Evolutionary conservation across 2,888 invertebrate genomes (phyloP), one percentile per base, ranked within the genome.

Genomic region (Neocrepidodera transversa): DNA sequence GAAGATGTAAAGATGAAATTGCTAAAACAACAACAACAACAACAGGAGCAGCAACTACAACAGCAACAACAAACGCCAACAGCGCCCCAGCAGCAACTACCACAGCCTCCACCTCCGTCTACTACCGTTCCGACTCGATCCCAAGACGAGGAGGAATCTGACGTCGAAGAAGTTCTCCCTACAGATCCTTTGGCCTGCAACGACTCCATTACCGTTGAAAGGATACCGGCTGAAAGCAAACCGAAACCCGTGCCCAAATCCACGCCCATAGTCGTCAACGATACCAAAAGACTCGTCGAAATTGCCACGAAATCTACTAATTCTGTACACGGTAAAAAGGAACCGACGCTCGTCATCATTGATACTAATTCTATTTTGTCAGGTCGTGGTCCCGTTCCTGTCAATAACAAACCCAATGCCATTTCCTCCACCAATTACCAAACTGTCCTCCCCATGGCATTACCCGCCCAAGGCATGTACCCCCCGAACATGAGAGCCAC

Each of bases 341-440:
- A 92, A 76, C 88, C 89, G 0, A 89, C 89, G 5, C 81, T 91
- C 66, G 90, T 91, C 26, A 90, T 92, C 48, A 90, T 92, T 66
- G 91, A 92, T 73, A 89, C 90, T 8, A 89, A 90, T 79, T 86
- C 91, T 11, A 86, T 86, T 71, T 78, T 87, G 56, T 85, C 86
- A 57, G 86, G 86, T 14, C 86, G 87, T 67, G 85, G 85, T 10
- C 82, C 84, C 13, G 76, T 86, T 38, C 85, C 86, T 28, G 75
- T 74, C 13, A 66, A 75, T 63, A 79, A 76, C 60, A 79, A 77
- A 68, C 14, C 70, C n/a, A 58, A 60, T 8, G 38, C 61, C 0
- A 62, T 64, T 11, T 52, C 63, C 20, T 51, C 63, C 11, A 73
- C 80, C 49, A 74, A 77, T 1, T 83, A 80, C 67, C 79, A 81